Evolutionary conservation across 2,888 invertebrate species (phyloP).

Genomic region (Gasteruption jaculator): DNA sequence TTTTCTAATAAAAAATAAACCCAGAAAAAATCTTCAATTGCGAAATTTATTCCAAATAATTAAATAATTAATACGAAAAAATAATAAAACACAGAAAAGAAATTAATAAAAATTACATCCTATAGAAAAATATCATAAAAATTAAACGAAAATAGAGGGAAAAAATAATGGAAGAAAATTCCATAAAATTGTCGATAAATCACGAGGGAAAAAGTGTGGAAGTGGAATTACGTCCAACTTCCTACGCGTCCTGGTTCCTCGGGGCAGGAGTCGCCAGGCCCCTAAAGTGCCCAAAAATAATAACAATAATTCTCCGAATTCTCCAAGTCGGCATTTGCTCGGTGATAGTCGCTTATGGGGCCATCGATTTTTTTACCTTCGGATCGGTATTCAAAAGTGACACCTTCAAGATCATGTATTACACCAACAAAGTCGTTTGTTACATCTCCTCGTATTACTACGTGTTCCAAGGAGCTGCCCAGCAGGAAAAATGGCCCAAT

Average conservation of each 20-base stretch:
- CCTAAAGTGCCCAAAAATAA: slow-evolving; percentile 21
- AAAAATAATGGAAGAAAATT: slow-evolving; percentile 24
- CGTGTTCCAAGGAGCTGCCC: slow-evolving; percentile 29
- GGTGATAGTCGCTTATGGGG: slow-evolving; percentile 36
- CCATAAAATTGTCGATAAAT: too few species aligned
- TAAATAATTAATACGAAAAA: too few species aligned
- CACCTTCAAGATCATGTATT: slow-evolving; percentile 40
- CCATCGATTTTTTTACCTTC: slow-evolving; percentile 36
- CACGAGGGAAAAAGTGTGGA: too few species aligned
- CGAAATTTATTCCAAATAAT: too few species aligned
- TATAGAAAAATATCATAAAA: too few species aligned
- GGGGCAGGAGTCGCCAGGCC: slow-evolving; percentile 34
- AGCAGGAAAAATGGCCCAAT: slow-evolving; percentile 34
- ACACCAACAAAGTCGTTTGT: slow-evolving; percentile 33
- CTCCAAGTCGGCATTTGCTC: slow-evolving; percentile 33
- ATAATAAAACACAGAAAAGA: too few species aligned
- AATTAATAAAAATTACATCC: too few species aligned
- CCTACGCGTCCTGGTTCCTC: slow-evolving; percentile 32
- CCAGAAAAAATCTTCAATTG: too few species aligned
- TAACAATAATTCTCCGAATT: slow-evolving; percentile 29
- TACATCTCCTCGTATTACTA: slow-evolving; percentile 38
- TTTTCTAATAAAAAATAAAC: too few species aligned
- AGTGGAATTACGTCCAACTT: slow-evolving; percentile 28
- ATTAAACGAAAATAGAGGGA: slow-evolving; percentile 25
- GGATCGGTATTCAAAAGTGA: slow-evolving; percentile 33